Conservation (phyloP, 2,888 invertebrate species). For the Oegoconia quadripuncta region DNA sequence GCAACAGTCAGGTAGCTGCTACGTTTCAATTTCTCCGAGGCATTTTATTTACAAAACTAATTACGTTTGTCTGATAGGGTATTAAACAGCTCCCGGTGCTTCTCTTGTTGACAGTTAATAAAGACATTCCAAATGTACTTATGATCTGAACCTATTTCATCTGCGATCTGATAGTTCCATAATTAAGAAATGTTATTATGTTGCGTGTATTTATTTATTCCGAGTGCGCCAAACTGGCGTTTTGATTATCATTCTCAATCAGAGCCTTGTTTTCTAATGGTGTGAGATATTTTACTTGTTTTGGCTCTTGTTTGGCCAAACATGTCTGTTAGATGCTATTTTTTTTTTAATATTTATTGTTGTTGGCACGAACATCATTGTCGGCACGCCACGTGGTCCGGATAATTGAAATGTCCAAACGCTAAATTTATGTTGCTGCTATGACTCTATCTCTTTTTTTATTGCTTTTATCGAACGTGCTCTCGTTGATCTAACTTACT, state of each 20-base stretch:
- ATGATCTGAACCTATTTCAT: constrained; percentile 56
- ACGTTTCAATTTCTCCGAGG: constrained; percentile 76
- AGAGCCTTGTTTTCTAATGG: constrained; percentile 36
- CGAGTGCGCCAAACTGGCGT: constrained; percentile 36
- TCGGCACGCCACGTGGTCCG: constrained; percentile 70
- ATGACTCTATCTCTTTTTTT: constrained; percentile 57
- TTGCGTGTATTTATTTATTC: constrained; percentile 35
- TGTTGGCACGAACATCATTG: constrained; percentile 70
- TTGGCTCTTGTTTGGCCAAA: constrained; percentile 33
- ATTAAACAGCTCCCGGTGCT: constrained; percentile 68
- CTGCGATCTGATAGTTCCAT: constrained; percentile 51
- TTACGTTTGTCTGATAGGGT: constrained; percentile 76
- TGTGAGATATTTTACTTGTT: constrained; percentile 38
- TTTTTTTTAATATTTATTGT: constrained; percentile 64
- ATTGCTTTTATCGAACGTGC: constrained; percentile 23
- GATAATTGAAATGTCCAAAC: constrained; percentile 78
- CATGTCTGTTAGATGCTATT: constrained; percentile 31
- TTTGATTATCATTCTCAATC: constrained; percentile 35
- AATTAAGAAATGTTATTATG: constrained; percentile 52
- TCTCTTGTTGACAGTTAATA: constrained; percentile 74
- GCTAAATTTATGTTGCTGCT: constrained; percentile 68
- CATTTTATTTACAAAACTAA: constrained; percentile 79
- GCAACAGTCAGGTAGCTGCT: constrained; percentile 64
- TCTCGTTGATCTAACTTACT: not conserved
- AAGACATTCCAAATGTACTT: constrained; percentile 72